Base-by-base conservation (phyloP, 2,888 invertebrate genomes). In the Macrosoma leucophasiata region DNA sequence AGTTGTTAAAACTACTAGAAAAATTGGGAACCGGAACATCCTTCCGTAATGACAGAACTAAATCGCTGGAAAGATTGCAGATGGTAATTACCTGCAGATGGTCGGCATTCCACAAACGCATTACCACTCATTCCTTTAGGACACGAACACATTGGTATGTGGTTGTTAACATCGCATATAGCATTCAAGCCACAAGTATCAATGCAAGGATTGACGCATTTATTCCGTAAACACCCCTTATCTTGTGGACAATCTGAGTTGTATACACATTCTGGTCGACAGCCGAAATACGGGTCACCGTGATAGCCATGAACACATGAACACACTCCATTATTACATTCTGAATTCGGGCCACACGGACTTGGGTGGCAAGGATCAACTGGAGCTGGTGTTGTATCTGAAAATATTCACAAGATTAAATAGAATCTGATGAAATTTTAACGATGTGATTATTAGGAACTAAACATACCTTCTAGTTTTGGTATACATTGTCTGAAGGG, bases 151-250 rank as follows among this genome's bases (percentile, higher is more conserved):
- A 89, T 88, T 22, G 91, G 89, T 40, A 91, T 87, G 54, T 92
- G 91, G 48, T 91, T 90, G 49, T 89, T 87, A 2, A 91, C 90
- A 44, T 90, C 87, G 54, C 92, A 92, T 33, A 88, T 76, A 5
- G 92, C 91, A 57, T 89, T 89, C 37, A 85, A 58, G 3, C 90
- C 92, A 58, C 93, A 93, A 6, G 90, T 89, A 46, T 89, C 90
- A 26, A 88, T 86, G 58, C 92, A 92, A 13, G 91, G 91, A 69
- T 91, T 88, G n/a, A 82, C 55, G 55, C 92, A 92, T 67, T 91
- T 91, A 58, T 90, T 89, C 53, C 84, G 70, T 44, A 88, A 84
- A 50, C 91, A 91, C 21, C 90, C 89, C 55, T 87, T 89, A 45
- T 88, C 86, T 38, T 82, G 65, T 9, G 86, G 67, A 58, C 92